Evolutionary conservation across 53 echinoderm and acorn worm species (phyloP), one percentile per base, ranked within the genome.

Genomic region (Mesocentrotus franciscanus): DNA sequence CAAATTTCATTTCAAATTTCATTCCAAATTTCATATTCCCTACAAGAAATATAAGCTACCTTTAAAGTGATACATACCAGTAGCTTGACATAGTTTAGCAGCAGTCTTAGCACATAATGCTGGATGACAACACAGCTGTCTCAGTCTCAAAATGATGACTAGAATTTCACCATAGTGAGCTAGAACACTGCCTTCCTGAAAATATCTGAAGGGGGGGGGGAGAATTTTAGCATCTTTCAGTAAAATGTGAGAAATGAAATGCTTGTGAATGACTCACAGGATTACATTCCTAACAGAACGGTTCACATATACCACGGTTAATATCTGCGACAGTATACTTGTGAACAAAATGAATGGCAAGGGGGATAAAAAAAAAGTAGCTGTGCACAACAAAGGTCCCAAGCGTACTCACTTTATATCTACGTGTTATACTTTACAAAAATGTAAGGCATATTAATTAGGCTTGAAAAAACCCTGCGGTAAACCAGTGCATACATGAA

Each of bases 51-150:
- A 49, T 61, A 15, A 14, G 61, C 61, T 61, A 61, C 71, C 71
- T 71, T n/a, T 71, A 71, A 9, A n/a, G 49, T 24, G 71, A 85
- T 18, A 85, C 56, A 85, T 49, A 85, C 85, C 85, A 57, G 87
- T 94, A 85, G 56, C 72, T 8, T 92, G 68, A 49, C 71, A 70
- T 6, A 93, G 92, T 68, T 96, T 95, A 49, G 96, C 85, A 90
- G 96, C 96, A 89, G 97, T 96, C 61, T 78, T 55, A 24, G 96
- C 96, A 94, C 97, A 97, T 26, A 98, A 96, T 17, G 94, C 95
- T 11, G 98, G 98, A 91, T 98, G 98, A 90, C 98, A 98, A 93
- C 97, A 98, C 33, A 98, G 93, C 79, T 98, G 98, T 89, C 98
- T 96, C 9, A 98, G 96, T 24, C 98, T 94, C 81, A 98, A 90